Evolutionary conservation across 2,888 invertebrate species (phyloP).

Genomic region (Dasypolia templi): DNA sequence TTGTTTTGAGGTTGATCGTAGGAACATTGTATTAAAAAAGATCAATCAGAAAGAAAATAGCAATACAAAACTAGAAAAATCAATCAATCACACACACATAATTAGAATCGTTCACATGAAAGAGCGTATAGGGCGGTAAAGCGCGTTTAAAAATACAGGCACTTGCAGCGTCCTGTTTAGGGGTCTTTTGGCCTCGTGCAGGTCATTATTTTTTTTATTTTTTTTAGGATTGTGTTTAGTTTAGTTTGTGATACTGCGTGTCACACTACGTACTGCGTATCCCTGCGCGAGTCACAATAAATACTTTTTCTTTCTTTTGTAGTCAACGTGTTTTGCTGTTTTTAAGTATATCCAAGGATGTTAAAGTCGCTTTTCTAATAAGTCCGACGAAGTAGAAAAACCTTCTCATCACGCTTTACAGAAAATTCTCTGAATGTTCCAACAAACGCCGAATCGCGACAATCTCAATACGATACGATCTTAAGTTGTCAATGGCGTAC

Average conservation of each 20-base stretch:
- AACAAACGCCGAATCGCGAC: background rate
- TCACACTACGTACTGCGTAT: too few species aligned
- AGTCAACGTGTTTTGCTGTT: background rate
- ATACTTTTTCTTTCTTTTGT: too few species aligned
- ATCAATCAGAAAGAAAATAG: too few species aligned
- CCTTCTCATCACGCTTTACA: background rate
- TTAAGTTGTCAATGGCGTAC: background rate
- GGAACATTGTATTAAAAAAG: background rate
- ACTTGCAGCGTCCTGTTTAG: background rate
- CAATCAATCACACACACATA: background rate
- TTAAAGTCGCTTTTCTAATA: background rate
- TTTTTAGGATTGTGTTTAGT: too few species aligned
- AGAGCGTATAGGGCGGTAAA: background rate
- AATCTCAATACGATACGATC: background rate
- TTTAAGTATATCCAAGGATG: background rate
- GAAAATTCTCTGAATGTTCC: background rate
- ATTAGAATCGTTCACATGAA: background rate
- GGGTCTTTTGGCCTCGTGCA: too few species aligned
- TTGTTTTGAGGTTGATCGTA: slow-evolving; percentile 10
- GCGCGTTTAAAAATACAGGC: background rate
- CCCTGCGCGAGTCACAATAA: too few species aligned
- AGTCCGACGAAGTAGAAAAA: background rate
- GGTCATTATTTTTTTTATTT: too few species aligned
- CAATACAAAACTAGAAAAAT: too few species aligned
- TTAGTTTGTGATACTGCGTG: too few species aligned